Conservation (phyloP, 2,888 invertebrate species). For the Meandrusa payeni region DNA sequence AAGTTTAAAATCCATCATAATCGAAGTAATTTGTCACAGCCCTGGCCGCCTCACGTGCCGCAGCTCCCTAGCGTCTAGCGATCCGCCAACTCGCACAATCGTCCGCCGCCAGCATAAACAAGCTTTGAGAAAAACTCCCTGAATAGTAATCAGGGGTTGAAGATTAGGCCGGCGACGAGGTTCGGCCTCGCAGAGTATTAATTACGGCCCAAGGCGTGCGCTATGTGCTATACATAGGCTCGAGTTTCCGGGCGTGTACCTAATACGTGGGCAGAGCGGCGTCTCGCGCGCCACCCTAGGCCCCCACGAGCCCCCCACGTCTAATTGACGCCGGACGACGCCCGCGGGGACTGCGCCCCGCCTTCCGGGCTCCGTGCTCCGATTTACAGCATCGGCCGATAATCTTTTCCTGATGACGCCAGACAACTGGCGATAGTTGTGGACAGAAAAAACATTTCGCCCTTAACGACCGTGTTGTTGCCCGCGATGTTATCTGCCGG, state of each 20-base stretch:
- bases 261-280: slow-evolving; percentile 48
- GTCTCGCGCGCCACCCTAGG: slow-evolving; percentile 46
- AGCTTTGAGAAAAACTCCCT: slow-evolving; percentile 45
- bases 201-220: slow-evolving; percentile 55
- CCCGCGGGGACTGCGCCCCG: slow-evolving; percentile 65
- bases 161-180: slow-evolving; percentile 40
- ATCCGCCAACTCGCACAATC: slow-evolving; percentile 10
- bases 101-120: slow-evolving; percentile 42
- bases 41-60: slow-evolving; percentile 40
- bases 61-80: slow-evolving; percentile 24
- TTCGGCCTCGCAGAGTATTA: slow-evolving; percentile 54
- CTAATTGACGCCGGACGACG: slow-evolving; percentile 74
- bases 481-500: slow-evolving; percentile 3
- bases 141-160: slow-evolving; percentile 38
- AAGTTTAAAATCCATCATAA: too few species aligned
- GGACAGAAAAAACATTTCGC: slow-evolving; percentile 13
- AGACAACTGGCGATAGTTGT: slow-evolving; percentile 9
- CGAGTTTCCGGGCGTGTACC: slow-evolving; percentile 68
- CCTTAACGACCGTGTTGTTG: slow-evolving; percentile 9
- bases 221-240: slow-evolving; percentile 56
- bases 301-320: slow-evolving; percentile 48
- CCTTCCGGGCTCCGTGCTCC: slow-evolving; percentile 56
- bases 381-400: slow-evolving; percentile 73
- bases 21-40: not conserved
- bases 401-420: slow-evolving; percentile 75